These are phyloP conservation scores for Troides aeacus DNA, from an alignment of 2,888 invertebrate genomes.

Conservation along the genomic window DNA sequence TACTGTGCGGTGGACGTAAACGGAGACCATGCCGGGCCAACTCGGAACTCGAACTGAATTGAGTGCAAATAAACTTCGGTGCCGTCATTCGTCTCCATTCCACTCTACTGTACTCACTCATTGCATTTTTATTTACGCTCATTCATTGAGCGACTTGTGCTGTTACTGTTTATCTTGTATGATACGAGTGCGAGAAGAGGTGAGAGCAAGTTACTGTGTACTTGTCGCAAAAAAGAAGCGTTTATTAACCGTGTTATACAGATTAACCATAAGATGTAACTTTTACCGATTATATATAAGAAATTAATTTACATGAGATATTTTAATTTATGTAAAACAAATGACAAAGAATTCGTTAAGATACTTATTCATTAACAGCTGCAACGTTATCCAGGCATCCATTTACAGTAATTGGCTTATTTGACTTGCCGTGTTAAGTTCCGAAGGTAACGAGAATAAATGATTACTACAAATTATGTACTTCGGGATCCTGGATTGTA, in stretches of 20 bases:
- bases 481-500: too few relatives aligned
- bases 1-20: slow-evolving; percentile 16
- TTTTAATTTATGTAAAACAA: too few relatives aligned
- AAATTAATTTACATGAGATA: too few relatives aligned
- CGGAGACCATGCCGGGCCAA: slow-evolving; percentile 34
- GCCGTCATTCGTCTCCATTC: slow-evolving; percentile 18
- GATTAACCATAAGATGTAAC: neutral
- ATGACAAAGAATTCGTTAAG: too few relatives aligned
- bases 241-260: slow-evolving; percentile 19
- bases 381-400: too few relatives aligned
- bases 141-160: slow-evolving; percentile 49
- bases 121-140: slow-evolving; percentile 45
- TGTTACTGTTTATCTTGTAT: slow-evolving; percentile 47
- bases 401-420: too few relatives aligned
- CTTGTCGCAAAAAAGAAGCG: slow-evolving; percentile 9
- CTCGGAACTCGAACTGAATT: slow-evolving; percentile 35
- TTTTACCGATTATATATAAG: too few relatives aligned
- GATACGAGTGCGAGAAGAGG: slow-evolving; percentile 23
- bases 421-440: too few relatives aligned
- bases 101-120: slow-evolving; percentile 27
- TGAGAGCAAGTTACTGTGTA: slow-evolving; percentile 22
- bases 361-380: too few relatives aligned
- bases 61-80: slow-evolving; percentile 27
- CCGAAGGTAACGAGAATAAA: too few relatives aligned
- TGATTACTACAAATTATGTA: too few relatives aligned